Base-by-base conservation (phyloP, 2,888 invertebrate species). In the Chrysotoxum bicinctum region DNA sequence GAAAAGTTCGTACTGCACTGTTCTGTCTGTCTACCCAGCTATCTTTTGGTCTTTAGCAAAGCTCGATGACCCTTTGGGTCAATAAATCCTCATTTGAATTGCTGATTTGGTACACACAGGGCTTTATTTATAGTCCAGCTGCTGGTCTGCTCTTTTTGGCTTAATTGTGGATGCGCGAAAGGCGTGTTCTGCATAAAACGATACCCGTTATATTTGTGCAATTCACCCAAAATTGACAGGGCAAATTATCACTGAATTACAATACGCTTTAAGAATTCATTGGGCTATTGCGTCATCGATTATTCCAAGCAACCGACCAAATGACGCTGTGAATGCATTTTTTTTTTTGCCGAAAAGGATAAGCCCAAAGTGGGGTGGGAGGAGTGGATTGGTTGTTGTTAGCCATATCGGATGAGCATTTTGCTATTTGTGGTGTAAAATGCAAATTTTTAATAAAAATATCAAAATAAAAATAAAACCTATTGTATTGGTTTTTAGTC, bases 161-260 rank as follows among this genome's bases (percentile, higher is more conserved):
- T 30, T 52, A 50, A 19, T 69, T 58, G 45, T 21, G 26, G 37
- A 45, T 52, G 62, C 35, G 50, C 50, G 12, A 45, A 21, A 43
- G 40, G 21, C 45, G 32, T 12, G 14, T 35, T 56, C 3, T n/a
- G 30, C 35, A 48, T 58, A 37, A 45, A 35, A 50, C 21, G 26
- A 6, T 64, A 21, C 26, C 40, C 23, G 32, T 19, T 50, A 16
- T 58, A 70, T 26, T 81, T 66, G 56, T 32, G 62, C 72, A 70
- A 68, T 72, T 68, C 69, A 30, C 43, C 48, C 81, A 43, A 73
- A 85, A 85, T 77, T 85, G 81, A 81, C 81, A 74, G 76, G 54
- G 52, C 85, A 85, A 85, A 85, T 85, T 85, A 85, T 81, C 85
- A 81, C 81, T 81, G 81, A 85, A 85, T 85, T 85, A 85, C 85